Conservation (phyloP, 2,113 vertebrate genomes). For the Coturnix japonica region DNA sequence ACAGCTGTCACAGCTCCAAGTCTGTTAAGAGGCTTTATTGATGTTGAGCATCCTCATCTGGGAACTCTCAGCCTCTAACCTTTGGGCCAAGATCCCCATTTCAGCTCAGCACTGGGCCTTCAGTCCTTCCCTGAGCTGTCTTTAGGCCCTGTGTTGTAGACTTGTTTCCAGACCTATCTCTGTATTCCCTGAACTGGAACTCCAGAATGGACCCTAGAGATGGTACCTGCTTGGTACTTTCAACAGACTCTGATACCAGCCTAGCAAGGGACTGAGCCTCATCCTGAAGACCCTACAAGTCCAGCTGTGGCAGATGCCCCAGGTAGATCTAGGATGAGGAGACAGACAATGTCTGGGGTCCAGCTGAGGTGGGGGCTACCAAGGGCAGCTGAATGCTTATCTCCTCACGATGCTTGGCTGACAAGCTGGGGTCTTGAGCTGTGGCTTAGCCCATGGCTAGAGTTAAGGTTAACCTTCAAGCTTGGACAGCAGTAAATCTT, state of each 20-base stretch:
- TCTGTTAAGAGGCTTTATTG: neutral
- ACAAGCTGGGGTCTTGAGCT: neutral
- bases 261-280: neutral
- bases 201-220: neutral
- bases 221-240: too few species aligned
- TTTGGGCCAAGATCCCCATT: neutral
- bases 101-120: neutral
- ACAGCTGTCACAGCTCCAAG: neutral
- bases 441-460: neutral
- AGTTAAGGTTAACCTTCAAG: neutral
- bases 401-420: neutral
- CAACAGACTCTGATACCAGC: neutral
- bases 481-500: neutral
- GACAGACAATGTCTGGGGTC: neutral
- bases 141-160: neutral
- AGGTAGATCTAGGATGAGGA: neutral
- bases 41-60: neutral
- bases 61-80: neutral
- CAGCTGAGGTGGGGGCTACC: neutral
- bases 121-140: neutral
- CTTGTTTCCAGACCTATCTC: neutral
- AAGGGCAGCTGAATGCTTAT: neutral
- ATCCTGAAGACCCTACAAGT: neutral
- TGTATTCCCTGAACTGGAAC: neutral
- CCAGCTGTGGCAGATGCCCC: neutral